These are phyloP conservation scores for Ictalurus punctatus DNA, from an alignment of 2,113 vertebrate species.

Conservation along the genomic window DNA sequence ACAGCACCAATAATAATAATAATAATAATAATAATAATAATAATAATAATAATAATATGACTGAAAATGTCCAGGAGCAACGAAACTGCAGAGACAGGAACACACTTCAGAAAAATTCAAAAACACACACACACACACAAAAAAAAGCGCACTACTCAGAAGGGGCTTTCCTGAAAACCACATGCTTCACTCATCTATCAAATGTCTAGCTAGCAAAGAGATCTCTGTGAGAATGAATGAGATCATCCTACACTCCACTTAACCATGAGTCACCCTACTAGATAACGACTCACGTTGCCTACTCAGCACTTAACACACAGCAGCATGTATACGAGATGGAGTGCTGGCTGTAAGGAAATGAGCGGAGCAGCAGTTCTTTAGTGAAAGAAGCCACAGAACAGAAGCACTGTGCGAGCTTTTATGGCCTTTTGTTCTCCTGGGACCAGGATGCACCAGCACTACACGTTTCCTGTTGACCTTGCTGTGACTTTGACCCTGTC, in stretches of 20 bases:
- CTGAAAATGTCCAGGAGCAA: neutral
- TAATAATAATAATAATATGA: neutral
- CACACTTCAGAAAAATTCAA: too few relatives aligned
- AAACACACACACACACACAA: too few relatives aligned
- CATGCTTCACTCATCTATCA: neutral
- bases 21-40: too few relatives aligned
- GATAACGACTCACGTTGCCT: neutral
- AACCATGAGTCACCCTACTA: neutral
- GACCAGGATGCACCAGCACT: constrained; percentile 18
- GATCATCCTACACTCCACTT: constrained; percentile 34
- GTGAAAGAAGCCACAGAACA: constrained; percentile 35
- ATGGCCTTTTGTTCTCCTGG: constrained; percentile 39
- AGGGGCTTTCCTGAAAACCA: constrained; percentile 20
- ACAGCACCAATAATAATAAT: neutral
- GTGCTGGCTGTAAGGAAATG: constrained; percentile 44
- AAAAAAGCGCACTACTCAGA: too few relatives aligned
- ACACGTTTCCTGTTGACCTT: neutral
- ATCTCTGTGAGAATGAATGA: neutral
- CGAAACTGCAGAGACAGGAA: neutral
- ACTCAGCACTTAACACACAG: neutral
- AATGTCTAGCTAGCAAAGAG: neutral
- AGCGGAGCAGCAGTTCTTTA: constrained; percentile 28
- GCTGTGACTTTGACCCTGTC: neutral
- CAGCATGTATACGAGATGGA: neutral
- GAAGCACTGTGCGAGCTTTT: constrained; percentile 2